Evolutionary conservation across 1,140 invertebrate genomes (phyloP).

Genomic region (Drosophila pseudoananassae): DNA sequence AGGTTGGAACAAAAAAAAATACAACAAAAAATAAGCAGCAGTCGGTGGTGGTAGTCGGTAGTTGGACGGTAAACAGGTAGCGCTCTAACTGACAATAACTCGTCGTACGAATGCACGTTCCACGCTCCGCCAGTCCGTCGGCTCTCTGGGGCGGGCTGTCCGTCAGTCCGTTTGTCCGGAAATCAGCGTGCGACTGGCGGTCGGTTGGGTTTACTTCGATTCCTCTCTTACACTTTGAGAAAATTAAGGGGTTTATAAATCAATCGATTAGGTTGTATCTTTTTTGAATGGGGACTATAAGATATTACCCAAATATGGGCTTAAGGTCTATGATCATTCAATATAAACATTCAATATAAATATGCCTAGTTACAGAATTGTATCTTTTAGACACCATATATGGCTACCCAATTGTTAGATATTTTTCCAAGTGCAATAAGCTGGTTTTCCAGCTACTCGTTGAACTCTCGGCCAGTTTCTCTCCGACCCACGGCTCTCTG

Average conservation of each 20-base stretch:
- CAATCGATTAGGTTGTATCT: no score
- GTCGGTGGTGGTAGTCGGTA: constrained; percentile 58
- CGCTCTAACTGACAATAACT: constrained; percentile 83
- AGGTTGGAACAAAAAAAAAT: not conserved
- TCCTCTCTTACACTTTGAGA: constrained; percentile 27
- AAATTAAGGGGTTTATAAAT: not conserved
- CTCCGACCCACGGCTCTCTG: constrained; percentile 1
- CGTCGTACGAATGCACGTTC: constrained; percentile 76
- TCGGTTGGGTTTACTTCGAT: constrained; percentile 53
- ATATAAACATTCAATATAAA: no score
- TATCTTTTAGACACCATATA: not conserved
- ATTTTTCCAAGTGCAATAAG: constrained; percentile 33
- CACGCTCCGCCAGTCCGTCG: constrained; percentile 55
- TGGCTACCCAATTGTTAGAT: not conserved
- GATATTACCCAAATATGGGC: no score
- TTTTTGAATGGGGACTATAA: no score
- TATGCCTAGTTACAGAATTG: not conserved
- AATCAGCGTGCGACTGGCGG: constrained; percentile 74
- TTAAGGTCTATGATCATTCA: no score
- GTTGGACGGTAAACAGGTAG: constrained; percentile 81
- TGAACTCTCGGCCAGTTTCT: constrained; percentile 7
- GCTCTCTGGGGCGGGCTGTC: constrained; percentile 46
- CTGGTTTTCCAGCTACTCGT: constrained; percentile 59
- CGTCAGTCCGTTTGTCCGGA: constrained; percentile 32
- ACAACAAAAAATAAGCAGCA: constrained; percentile 1